phyloP scores from a whole-genome alignment of 2,113 vertebrate species.

The mouse (Mus musculus) region DNA sequence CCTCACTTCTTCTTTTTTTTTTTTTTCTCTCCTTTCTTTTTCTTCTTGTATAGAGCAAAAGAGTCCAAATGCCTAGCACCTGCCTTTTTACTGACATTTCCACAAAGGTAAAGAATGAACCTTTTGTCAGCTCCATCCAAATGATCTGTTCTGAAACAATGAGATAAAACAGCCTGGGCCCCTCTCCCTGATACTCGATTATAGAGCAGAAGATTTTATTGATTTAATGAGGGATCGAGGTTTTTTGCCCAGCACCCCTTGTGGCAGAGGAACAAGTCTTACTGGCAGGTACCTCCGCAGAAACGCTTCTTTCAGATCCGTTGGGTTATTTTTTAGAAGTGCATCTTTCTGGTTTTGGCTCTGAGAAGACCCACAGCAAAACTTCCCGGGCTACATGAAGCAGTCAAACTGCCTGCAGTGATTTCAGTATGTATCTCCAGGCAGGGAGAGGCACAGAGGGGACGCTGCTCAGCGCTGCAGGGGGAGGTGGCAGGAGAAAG shows the following conservation, averaged over 20 bases:
- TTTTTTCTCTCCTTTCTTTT: neutral
- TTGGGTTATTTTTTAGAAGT: constrained; percentile 59
- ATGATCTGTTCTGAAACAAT: constrained; percentile 86
- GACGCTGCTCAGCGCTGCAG: constrained; percentile 40
- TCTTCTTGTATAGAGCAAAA: constrained; percentile 81
- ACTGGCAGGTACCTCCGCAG: constrained; percentile 73
- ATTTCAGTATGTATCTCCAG: constrained; percentile 74
- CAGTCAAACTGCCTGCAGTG: constrained; percentile 82
- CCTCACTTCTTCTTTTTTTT: constrained; percentile 24
- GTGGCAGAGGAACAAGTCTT: constrained; percentile 64
- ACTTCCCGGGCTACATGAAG: constrained; percentile 74
- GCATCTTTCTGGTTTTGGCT: constrained; percentile 76
- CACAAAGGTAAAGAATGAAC: constrained; percentile 88
- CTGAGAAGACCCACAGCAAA: constrained; percentile 77
- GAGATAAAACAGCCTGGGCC: constrained; percentile 81
- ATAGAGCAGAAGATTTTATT: constrained; percentile 84
- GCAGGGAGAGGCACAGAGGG: constrained; percentile 45
- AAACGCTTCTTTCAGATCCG: constrained; percentile 66
- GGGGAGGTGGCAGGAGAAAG: constrained; percentile 67
- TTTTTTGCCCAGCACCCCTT: constrained; percentile 74
- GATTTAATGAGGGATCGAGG: constrained; percentile 85
- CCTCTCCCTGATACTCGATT: constrained; percentile 81
- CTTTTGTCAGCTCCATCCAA: constrained; percentile 84
- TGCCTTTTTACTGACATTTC: constrained; percentile 88
- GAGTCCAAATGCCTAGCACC: constrained; percentile 85